Base-by-base conservation (phyloP, 2,888 invertebrate genomes). In the Autographa pulchrina region DNA sequence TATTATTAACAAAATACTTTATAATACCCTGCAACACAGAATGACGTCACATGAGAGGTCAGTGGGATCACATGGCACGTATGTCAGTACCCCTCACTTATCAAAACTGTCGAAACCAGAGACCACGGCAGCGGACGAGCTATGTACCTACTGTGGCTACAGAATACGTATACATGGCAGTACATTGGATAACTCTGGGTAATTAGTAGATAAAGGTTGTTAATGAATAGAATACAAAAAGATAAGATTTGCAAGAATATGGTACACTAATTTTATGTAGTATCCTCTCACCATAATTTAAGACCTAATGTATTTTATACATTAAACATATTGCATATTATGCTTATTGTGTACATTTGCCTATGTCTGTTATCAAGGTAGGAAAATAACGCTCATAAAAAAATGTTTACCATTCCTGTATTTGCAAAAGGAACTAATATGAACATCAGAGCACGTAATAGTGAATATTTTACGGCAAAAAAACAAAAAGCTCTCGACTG, bases 51-150 rank as follows among this genome's bases (percentile, higher is more conserved):
- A 7, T 3, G 0, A 5, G n/a, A 7, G 48, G 48, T 48, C 48
- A 48, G 16, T 3, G 6, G 6, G 48, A 6, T 48, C 48, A 48
- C 7, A 8, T 48, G n/a, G n/a, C 48, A 48, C 48, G 48, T 48
- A n/a, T n/a, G 48, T n/a, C 48, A 48, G 48, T n/a, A 48, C 48
- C 48, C 41, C 48, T 48, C 48, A 48, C 48, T 48, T 48, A 48
- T 48, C 48, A 48, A n/a, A 48, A 48, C 48, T n/a, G 48, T 48
- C 48, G 48, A 48, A 48, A 48, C n/a, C n/a, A 48, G 48, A 48
- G n/a, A 48, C 48, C n/a, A 8, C 7, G n/a, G n/a, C n/a, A 48
- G n/a, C 48, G 48, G 48, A n/a, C n/a, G n/a, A n/a, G n/a, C n/a
- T 11, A 48, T n/a, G 48, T 48, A 38, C 5, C 8, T 35, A 43